Conservation (phyloP, 2,888 invertebrate species). For the Ophonus ardosiacus region DNA sequence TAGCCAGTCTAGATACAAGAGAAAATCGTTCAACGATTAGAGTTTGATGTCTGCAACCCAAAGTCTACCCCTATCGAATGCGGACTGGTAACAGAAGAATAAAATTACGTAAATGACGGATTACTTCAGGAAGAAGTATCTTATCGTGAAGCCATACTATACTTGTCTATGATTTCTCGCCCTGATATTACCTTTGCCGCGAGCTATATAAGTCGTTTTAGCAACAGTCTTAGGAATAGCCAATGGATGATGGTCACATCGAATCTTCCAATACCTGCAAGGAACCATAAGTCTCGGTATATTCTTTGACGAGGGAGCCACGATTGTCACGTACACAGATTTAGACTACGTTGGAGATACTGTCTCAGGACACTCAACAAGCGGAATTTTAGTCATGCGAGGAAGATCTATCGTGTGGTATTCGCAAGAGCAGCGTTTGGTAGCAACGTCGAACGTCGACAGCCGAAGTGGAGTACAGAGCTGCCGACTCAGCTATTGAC, state of each 20-base stretch:
- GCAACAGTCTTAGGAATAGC: slow-evolving; percentile 21
- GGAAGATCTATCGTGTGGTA: slow-evolving; percentile 66
- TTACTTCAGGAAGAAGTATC: neutral
- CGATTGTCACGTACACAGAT: slow-evolving; percentile 63
- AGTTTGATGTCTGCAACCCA: slow-evolving; percentile 64
- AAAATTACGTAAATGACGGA: neutral
- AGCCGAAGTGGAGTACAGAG: slow-evolving; percentile 67
- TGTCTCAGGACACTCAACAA: slow-evolving; percentile 64
- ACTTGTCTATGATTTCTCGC: too few relatives aligned
- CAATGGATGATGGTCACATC: slow-evolving; percentile 59
- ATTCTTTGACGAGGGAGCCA: slow-evolving; percentile 61
- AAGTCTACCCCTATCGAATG: slow-evolving; percentile 67
- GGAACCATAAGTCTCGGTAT: slow-evolving; percentile 63
- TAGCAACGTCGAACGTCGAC: slow-evolving; percentile 66
- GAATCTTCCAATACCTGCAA: too few relatives aligned
- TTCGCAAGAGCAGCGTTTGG: slow-evolving; percentile 62
- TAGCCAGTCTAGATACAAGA: slow-evolving; percentile 67
- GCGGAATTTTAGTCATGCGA: slow-evolving; percentile 65
- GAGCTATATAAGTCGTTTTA: slow-evolving; percentile 48
- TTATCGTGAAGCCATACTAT: slow-evolving; percentile 54
- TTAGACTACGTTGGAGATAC: slow-evolving; percentile 65
- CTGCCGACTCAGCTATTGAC: slow-evolving; percentile 63
- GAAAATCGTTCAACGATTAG: slow-evolving; percentile 66
- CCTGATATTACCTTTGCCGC: slow-evolving; percentile 53
- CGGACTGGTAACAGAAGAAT: slow-evolving; percentile 21